Evolutionary conservation across 2,888 invertebrate genomes (phyloP).

Genomic region (Lasioglossum zephyrum): DNA sequence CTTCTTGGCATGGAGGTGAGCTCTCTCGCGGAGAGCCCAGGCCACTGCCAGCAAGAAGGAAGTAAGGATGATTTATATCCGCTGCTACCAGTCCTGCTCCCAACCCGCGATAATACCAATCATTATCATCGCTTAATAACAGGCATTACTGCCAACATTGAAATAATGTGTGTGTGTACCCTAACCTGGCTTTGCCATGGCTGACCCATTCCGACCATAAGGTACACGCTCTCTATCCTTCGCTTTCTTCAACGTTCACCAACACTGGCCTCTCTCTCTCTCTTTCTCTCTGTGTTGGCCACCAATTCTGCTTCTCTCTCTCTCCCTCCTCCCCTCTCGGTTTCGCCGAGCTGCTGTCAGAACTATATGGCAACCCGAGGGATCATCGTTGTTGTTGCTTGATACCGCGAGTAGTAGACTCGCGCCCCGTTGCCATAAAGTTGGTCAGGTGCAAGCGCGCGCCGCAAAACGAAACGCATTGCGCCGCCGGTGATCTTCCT

Average conservation of each 20-base stretch:
- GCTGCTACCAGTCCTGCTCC: slow-evolving; percentile 84
- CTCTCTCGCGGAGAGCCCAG: slow-evolving; percentile 71
- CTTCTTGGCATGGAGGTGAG: slow-evolving; percentile 82
- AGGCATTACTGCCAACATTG: slow-evolving; percentile 85
- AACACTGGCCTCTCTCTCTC: background rate
- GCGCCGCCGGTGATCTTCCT: slow-evolving; percentile 73
- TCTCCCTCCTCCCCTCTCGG: slow-evolving; percentile 10
- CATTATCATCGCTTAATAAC: slow-evolving; percentile 85
- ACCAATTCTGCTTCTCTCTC: slow-evolving; percentile 19
- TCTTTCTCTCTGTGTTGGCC: background rate
- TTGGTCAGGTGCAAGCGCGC: slow-evolving; percentile 68
- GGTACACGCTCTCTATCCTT: slow-evolving; percentile 29
- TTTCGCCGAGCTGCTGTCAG: slow-evolving; percentile 12
- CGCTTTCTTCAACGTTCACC: slow-evolving; percentile 48
- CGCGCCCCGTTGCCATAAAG: slow-evolving; percentile 45
- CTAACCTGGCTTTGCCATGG: slow-evolving; percentile 71
- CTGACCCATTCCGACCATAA: slow-evolving; percentile 77
- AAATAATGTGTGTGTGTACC: slow-evolving; percentile 81
- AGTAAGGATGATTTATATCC: slow-evolving; percentile 85
- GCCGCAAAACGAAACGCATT: slow-evolving; percentile 67
- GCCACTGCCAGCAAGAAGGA: slow-evolving; percentile 82
- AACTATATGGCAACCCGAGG: slow-evolving; percentile 31
- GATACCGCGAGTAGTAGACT: slow-evolving; percentile 24
- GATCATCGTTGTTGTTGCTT: slow-evolving; percentile 41
- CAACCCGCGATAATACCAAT: slow-evolving; percentile 85